Evolutionary conservation across 2,888 invertebrate genomes (phyloP).

Genomic region (Punctoribates punctum): DNA sequence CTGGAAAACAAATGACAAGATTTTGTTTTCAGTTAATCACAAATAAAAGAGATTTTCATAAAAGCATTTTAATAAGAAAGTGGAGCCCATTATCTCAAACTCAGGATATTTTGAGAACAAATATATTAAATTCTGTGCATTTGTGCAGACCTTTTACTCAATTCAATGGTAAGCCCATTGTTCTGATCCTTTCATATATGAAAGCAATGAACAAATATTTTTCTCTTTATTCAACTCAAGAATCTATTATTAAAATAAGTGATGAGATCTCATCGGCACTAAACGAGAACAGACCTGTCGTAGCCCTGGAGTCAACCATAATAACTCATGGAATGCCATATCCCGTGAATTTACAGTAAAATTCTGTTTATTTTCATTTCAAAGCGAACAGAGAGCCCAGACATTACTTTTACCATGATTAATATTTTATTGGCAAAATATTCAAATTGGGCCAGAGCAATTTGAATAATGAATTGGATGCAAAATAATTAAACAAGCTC

Average conservation of each 20-base stretch:
- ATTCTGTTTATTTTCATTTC: not conserved
- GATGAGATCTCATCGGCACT: conserved; percentile 63
- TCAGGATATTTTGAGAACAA: not conserved
- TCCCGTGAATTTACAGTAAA: conserved; percentile 74
- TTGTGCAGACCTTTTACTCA: not conserved
- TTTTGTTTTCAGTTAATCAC: not conserved
- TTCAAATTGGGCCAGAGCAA: too few relatives aligned
- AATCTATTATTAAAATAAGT: conserved; percentile 27
- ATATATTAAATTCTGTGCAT: not conserved
- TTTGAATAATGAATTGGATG: too few relatives aligned
- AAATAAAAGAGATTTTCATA: not conserved
- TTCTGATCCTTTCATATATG: too few relatives aligned
- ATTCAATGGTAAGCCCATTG: conserved; percentile 14
- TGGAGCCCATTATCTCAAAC: not conserved
- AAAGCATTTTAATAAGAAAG: too few relatives aligned
- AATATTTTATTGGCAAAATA: too few relatives aligned
- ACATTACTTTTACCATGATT: too few relatives aligned
- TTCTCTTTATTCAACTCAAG: not conserved
- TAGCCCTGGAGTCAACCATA: conserved; percentile 94
- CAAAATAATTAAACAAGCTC: too few relatives aligned
- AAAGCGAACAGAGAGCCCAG: too few relatives aligned
- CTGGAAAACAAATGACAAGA: not conserved
- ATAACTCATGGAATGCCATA: conserved; percentile 98
- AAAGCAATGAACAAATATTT: conserved; percentile 1
- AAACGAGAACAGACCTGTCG: conserved; percentile 65